Evolutionary conservation across 2,888 invertebrate genomes (phyloP).

Genomic region (Coleophora flavipennella): DNA sequence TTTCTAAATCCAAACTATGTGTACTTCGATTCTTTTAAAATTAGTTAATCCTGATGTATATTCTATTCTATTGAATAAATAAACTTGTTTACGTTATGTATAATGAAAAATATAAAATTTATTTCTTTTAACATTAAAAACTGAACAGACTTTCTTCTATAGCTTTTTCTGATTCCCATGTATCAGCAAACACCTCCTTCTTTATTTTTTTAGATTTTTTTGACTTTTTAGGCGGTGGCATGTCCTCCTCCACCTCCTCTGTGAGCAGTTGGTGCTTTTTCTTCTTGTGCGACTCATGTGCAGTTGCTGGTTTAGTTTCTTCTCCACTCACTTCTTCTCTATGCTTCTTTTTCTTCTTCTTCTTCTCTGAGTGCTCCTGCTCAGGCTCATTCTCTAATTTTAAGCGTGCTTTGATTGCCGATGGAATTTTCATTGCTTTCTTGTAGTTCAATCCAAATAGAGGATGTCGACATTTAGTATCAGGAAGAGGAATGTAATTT

Average conservation of each 20-base stretch:
- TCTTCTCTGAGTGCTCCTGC: neutral
- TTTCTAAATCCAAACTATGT: too few species aligned
- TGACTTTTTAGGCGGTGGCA: constrained; percentile 17
- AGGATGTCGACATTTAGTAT: constrained; percentile 54
- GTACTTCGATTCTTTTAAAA: too few species aligned
- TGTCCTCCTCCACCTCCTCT: constrained; percentile 10
- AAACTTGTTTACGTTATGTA: too few species aligned
- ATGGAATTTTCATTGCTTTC: constrained; percentile 37
- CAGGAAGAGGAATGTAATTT: constrained; percentile 46
- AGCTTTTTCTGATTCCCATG: constrained; percentile 53
- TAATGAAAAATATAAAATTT: too few species aligned
- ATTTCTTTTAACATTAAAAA: constrained; percentile 23
- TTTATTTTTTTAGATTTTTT: constrained; percentile 31
- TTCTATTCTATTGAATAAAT: too few species aligned
- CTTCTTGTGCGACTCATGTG: constrained; percentile 17
- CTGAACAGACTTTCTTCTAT: constrained; percentile 57
- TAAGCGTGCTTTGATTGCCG: constrained; percentile 28
- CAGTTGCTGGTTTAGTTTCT: neutral
- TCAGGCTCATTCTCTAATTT: constrained; percentile 6
- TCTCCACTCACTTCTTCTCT: neutral
- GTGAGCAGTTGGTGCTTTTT: constrained; percentile 29
- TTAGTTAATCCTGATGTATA: too few species aligned
- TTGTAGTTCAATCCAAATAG: constrained; percentile 50
- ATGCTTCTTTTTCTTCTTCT: constrained; percentile 7
- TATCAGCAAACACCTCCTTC: constrained; percentile 33